Base-by-base conservation (phyloP, 2,888 invertebrate species). In the Ochropleura leucogaster region DNA sequence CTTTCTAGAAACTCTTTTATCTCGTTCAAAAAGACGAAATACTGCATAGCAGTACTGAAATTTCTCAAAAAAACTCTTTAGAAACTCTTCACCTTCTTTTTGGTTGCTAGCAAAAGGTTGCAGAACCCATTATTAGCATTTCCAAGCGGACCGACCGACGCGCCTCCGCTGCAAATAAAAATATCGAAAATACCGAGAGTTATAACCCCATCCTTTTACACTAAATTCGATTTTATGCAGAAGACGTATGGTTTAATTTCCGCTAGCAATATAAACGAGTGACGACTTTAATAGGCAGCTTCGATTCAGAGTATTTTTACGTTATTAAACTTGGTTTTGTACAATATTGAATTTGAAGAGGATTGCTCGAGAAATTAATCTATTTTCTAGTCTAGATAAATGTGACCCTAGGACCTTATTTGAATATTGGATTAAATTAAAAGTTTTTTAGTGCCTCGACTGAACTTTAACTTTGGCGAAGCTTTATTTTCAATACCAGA, bases 121-220 rank as follows among this genome's bases (percentile, higher is more conserved):
- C 85, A 85, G 81, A 83, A 84, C 80, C 88, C 85, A 89, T 89
- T 91, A 90, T 89, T 88, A 88, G 87, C 84, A 84, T 88, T 84
- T 86, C 85, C 82, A 80, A 86, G 85, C 84, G 83, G 63, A 71
- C 82, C 81, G 80, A 79, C 82, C 82, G 81, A 79, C 78, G 75
- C 86, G 88, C 83, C 84, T 87, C 79, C 76, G 77, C 74, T 76
- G 85, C 82, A 87, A 89, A 90, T 89, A 89, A 90, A 89, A 89
- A 86, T 89, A 88, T 88, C 84, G 85, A 83, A 84, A 80, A 81
- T 85, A 76, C 70, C 74, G 63, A 80, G 83, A 83, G 77, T 85
- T 80, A 86, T 82, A 79, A 77, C 76, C 76, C 64, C 42, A 80
- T 71, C 77, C 67, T 55, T 74, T 63, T 51, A 69, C 60, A 80